Evolutionary conservation across 2,113 vertebrate genomes (phyloP), one percentile per base, ranked within the genome.

Genomic region (Myiozetetes cayanensis): DNA sequence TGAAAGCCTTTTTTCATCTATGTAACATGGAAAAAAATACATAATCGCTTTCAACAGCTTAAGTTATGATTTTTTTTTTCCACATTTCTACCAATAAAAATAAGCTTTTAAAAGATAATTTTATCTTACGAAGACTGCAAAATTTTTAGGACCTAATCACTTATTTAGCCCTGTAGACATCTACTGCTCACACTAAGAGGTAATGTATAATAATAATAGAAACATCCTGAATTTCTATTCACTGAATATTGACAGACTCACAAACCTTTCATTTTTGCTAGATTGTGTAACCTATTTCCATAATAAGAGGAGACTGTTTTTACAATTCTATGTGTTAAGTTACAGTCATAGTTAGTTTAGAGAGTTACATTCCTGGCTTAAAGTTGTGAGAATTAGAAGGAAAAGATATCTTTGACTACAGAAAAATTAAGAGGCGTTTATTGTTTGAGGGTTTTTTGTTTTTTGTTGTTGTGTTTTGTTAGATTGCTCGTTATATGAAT

Each of bases 391-490:
- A 55, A 71, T 75, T 50, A 30, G 25, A 52, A 87, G 14, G 14
- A 82, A 78, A 75, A 78, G 0, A 13, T 18, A 35, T 23, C 4
- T 82, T 72, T 44, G 16, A 9, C 2, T 74, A 41, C 13, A 43
- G 14, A 80, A 56, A 5, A 79, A 74, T 59, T n/a, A 24, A 21
- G 6, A 10, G 31, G 1, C 0, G 2, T 20, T n/a, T 66, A 17
- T 44, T 61, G 6, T 79, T 41, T 41, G 4, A 46, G 4, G 10
- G 3, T 0, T 2, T 35, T 39, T 72, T 43, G 63, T 4, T 16
- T 62, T 68, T 62, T 61, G 9, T 44, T 58, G 3, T 53, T 83
- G 31, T 59, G 3, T 14, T 79, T 66, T 41, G 3, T 37, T 67
- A 62, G 6, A 44, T 47, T 44, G 14, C 24, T 85, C 24, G 5